Base-by-base conservation (phyloP, 2,797 vertebrate genomes). In the Crypturellus tataupa region DNA sequence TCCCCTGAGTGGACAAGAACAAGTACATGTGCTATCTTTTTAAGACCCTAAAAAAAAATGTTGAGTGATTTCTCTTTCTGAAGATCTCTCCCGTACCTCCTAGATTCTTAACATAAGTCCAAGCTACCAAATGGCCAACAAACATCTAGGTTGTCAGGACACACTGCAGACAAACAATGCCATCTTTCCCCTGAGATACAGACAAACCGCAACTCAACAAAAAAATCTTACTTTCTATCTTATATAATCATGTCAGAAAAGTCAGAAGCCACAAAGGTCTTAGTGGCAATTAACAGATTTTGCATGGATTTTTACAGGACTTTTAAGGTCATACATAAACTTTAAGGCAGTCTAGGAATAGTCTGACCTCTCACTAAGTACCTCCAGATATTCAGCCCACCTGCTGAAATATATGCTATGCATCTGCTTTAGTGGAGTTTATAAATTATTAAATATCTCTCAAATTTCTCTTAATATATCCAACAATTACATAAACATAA, bases 401-500 rank as follows among this genome's bases (percentile, higher is more conserved):
- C 67, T 67, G 17, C 71, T 85, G 33, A 89, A 87, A 29, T 14
- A 15, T 16, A 13, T 6, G 35, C 63, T 73, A 71, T 39, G 87
- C 8, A 86, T 47, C 77, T 40, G 44, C 47, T 86, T 62, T 79
- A 65, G 42, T 16, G 33, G 46, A 90, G 47, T 84, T 91, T 79
- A 63, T 63, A 79, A 83, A 6, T 35, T 42, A 79, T 76, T 86
- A 86, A 93, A 89, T 88, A 81, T 70, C 39, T 86, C 89, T 82
- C 40, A 1, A 84, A 93, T 73, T 69, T 73, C 75, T 94, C 78
- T 94, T 69, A 81, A 72, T 27, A 44, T 3, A 12, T 85, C 67
- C 78, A 95, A 87, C 71, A 77, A 90, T 49, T 85, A 82, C 90
- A 84, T 24, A 79, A 90, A 86, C 35, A 81, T 5, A 33, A 88